Percentiles rank a stretch among this genome's conserved stretches.
phyloP scores from a whole-genome alignment of 2,888 invertebrate species.

The Drepana falcataria region DNA sequence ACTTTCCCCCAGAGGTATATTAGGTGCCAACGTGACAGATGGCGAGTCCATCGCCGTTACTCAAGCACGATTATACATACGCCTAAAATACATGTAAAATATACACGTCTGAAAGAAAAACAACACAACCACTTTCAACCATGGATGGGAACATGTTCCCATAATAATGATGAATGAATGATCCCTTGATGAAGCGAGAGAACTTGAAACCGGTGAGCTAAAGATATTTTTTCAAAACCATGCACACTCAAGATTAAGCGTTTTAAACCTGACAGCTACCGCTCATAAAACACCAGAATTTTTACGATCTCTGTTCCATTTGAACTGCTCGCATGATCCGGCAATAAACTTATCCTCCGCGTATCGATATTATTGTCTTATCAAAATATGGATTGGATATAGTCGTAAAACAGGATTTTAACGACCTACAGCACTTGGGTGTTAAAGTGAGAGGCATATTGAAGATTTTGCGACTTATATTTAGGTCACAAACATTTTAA shows the following conservation, averaged over 20 bases:
- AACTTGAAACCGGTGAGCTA: background rate
- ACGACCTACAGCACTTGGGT: slow-evolving; percentile 10
- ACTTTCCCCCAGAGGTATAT: no score
- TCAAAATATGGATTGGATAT: slow-evolving; percentile 43
- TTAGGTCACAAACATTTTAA: no score
- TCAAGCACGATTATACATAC: no score
- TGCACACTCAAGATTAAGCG: background rate
- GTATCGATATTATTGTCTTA: slow-evolving; percentile 39
- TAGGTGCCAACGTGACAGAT: no score
- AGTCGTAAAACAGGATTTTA: slow-evolving; percentile 23
- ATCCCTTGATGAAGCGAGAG: no score
- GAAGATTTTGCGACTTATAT: no score
- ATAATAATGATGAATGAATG: no score
- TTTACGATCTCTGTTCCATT: slow-evolving; percentile 12
- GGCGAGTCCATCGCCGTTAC: no score
- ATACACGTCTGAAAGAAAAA: no score
- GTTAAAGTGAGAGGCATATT: background rate
- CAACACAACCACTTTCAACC: no score
- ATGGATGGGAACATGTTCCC: no score
- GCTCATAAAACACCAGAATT: slow-evolving; percentile 1
- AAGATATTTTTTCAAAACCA: background rate
- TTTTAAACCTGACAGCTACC: background rate
- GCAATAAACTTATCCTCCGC: slow-evolving; percentile 34
- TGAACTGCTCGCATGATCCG: slow-evolving; percentile 18
- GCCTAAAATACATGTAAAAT: no score